Percentiles rank a stretch among this genome's conserved stretches.
phyloP scores from a whole-genome alignment of 2,888 invertebrate species.

The Clostera curtula region DNA sequence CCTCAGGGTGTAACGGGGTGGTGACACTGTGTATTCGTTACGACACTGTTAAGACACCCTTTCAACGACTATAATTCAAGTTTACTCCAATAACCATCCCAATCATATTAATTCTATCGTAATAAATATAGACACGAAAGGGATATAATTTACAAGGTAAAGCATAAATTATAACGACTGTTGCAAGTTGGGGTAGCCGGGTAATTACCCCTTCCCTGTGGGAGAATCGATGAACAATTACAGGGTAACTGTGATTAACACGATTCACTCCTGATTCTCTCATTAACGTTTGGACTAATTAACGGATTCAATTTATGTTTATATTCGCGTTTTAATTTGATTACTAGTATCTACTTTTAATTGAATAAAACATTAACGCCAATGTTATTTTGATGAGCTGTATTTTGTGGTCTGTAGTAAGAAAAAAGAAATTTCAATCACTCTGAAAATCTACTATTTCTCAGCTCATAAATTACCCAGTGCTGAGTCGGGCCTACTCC shows the following conservation, averaged over 20 bases:
- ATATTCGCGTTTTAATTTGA: constrained; percentile 8
- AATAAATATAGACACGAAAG: constrained; percentile 12
- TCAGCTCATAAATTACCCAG: too few species aligned
- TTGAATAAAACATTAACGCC: too few species aligned
- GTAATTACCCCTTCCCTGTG: constrained; percentile 16
- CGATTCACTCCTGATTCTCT: constrained; percentile 22
- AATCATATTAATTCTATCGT: constrained; percentile 4
- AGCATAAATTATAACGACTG: constrained; percentile 27
- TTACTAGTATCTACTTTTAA: constrained; percentile 5
- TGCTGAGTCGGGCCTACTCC: too few species aligned
- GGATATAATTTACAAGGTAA: constrained; percentile 18
- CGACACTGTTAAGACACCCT: constrained; percentile 3
- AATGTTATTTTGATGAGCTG: too few species aligned
- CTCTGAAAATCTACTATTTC: too few species aligned
- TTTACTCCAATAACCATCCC: too few species aligned
- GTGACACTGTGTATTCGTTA: too few species aligned
- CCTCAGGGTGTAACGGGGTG: too few species aligned
- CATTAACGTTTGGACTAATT: constrained; percentile 31
- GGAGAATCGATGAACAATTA: constrained; percentile 30
- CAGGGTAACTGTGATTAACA: constrained; percentile 30
- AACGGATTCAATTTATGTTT: constrained; percentile 29
- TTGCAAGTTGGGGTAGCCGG: constrained; percentile 17
- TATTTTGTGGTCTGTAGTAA: too few species aligned
- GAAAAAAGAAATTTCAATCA: too few species aligned
- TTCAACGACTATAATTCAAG: constrained; percentile 3